These are phyloP conservation scores for Oxygymnocypris stewartii DNA, from an alignment of 2,113 vertebrate species.

Conservation along the genomic window DNA sequence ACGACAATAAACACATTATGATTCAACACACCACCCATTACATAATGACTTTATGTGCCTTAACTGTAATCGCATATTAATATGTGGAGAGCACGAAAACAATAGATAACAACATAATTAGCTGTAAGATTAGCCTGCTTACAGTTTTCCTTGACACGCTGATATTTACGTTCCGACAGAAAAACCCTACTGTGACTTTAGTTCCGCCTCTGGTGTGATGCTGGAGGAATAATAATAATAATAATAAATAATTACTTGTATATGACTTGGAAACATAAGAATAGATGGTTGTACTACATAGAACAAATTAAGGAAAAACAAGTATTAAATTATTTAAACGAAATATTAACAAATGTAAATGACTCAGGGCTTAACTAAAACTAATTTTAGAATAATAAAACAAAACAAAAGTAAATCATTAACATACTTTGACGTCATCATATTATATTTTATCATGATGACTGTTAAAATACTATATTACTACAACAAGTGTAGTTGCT, in stretches of 20 bases:
- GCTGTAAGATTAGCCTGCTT: slow-evolving; percentile 27
- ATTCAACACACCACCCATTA: background rate
- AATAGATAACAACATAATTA: background rate
- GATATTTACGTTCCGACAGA: slow-evolving; percentile 44
- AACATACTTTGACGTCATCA: background rate
- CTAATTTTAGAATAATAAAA: background rate
- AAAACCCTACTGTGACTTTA: background rate
- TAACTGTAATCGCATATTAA: background rate
- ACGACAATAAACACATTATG: background rate
- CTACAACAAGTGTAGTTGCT: background rate
- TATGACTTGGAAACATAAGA: background rate
- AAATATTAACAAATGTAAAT: background rate
- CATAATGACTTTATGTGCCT: background rate
- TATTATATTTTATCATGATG: background rate
- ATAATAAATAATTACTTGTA: background rate
- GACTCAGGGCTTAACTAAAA: background rate
- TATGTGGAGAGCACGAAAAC: background rate
- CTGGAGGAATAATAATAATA: background rate
- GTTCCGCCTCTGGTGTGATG: background rate
- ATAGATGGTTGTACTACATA: background rate
- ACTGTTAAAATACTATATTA: background rate
- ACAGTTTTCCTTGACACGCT: slow-evolving; percentile 33
- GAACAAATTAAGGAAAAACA: no score
- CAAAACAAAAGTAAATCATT: background rate
- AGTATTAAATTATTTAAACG: background rate